These are phyloP conservation scores for Drosophila triauraria DNA, from an alignment of 1,140 invertebrate species.

Conservation along the genomic window DNA sequence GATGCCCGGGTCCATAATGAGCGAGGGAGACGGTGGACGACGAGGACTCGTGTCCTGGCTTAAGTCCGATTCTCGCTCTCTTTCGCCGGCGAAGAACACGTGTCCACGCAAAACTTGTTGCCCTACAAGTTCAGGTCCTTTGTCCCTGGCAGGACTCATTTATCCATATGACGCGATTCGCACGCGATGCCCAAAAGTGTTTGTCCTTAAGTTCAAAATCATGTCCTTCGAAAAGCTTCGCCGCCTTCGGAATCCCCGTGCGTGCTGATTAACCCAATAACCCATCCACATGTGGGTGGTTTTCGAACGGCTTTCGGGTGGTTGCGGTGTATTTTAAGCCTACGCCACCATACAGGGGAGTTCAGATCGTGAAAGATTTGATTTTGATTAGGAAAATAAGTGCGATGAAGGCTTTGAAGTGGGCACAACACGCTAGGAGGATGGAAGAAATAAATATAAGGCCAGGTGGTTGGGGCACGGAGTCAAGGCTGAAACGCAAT, in stretches of 20 bases:
- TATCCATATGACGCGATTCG: constrained; percentile 62
- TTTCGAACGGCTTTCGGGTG: constrained; percentile 8
- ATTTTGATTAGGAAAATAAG: constrained; percentile 37
- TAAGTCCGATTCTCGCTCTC: constrained; percentile 31
- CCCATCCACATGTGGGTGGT: constrained; percentile 42
- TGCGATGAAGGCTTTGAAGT: constrained; percentile 30
- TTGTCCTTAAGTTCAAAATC: constrained; percentile 63
- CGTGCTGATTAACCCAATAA: constrained; percentile 64
- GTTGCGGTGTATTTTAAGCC: constrained; percentile 20
- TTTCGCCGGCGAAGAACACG: constrained; percentile 31
- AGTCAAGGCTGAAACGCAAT: neutral
- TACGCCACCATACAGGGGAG: neutral
- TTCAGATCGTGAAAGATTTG: constrained; percentile 33
- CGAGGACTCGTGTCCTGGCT: constrained; percentile 45
- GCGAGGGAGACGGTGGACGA: neutral
- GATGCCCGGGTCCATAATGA: neutral
- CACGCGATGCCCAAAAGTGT: constrained; percentile 55
- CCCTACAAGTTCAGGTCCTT: constrained; percentile 24
- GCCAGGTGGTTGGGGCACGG: neutral
- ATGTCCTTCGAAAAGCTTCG: constrained; percentile 47
- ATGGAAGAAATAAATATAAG: neutral
- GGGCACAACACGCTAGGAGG: neutral
- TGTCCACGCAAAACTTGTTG: constrained; percentile 55
- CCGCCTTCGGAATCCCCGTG: constrained; percentile 41
- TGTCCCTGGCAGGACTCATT: constrained; percentile 31